Evolutionary conservation across 2,888 invertebrate genomes (phyloP).

Genomic region (Steinernema hermaphroditum): DNA sequence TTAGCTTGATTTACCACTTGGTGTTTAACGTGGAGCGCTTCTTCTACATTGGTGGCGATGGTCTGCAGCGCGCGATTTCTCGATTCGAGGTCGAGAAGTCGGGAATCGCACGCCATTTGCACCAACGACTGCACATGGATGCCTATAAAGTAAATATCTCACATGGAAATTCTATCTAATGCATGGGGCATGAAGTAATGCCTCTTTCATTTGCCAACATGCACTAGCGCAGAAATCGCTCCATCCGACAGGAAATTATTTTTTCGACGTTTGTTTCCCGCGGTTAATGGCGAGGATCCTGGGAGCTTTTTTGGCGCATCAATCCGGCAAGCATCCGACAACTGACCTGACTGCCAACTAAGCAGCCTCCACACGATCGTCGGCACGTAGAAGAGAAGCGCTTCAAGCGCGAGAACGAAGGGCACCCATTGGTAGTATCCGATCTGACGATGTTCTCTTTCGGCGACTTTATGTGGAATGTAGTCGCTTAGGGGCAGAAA

Average conservation of each 20-base stretch:
- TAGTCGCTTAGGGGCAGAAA: slow-evolving; percentile 66
- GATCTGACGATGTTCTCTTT: slow-evolving; percentile 66
- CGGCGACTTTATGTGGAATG: slow-evolving; percentile 64
- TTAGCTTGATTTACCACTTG: slow-evolving; percentile 55
- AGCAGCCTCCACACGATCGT: slow-evolving; percentile 67
- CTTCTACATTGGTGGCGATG: slow-evolving; percentile 66
- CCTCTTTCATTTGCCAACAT: neutral
- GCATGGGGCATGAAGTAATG: no score
- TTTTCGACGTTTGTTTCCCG: neutral
- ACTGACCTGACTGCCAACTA: slow-evolving; percentile 66
- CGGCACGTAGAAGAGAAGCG: slow-evolving; percentile 66
- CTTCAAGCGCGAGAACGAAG: slow-evolving; percentile 66
- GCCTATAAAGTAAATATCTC: slow-evolving; percentile 48
- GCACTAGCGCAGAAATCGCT: neutral
- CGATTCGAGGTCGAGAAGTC: slow-evolving; percentile 64
- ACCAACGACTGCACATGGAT: slow-evolving; percentile 67
- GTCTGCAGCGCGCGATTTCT: slow-evolving; percentile 64
- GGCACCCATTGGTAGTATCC: slow-evolving; percentile 63
- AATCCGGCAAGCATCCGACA: no score
- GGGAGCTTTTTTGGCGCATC: neutral
- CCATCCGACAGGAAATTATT: neutral
- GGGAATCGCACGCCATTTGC: slow-evolving; percentile 67
- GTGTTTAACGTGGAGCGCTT: slow-evolving; percentile 66
- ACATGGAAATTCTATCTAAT: no score
- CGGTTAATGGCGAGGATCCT: neutral